phyloP scores from a whole-genome alignment of 2,797 vertebrate species.

The Margarornis squamiger region DNA sequence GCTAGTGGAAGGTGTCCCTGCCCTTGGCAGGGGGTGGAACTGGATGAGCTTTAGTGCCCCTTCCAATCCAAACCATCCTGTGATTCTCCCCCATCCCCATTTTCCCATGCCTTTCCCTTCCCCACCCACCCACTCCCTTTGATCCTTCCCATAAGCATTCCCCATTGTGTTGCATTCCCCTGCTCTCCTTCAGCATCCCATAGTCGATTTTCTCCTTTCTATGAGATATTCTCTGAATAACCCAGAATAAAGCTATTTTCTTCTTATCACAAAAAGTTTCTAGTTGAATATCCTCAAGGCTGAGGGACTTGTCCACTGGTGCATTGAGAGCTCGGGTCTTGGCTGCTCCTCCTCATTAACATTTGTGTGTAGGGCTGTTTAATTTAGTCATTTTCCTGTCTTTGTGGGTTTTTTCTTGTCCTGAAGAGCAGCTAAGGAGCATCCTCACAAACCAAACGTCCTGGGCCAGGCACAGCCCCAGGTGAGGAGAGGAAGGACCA shows the following conservation, averaged over 20 bases:
- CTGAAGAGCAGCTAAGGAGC: neutral
- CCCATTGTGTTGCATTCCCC: neutral
- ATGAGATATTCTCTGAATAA: neutral
- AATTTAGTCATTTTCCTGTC: neutral
- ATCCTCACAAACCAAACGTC: neutral
- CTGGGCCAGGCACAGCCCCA: neutral
- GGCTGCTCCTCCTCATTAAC: accelerated
- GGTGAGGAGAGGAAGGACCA: neutral
- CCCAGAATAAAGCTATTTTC: neutral
- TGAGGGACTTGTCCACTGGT: neutral
- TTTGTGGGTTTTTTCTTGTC: neutral
- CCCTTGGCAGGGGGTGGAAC: neutral
- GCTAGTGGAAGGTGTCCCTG: neutral
- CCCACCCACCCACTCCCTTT: neutral
- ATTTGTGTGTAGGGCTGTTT: neutral
- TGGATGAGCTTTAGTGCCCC: neutral
- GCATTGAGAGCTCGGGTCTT: neutral
- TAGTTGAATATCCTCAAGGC: neutral
- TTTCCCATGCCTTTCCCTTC: neutral
- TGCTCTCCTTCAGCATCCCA: neutral
- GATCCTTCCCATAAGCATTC: neutral
- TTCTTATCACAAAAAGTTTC: neutral
- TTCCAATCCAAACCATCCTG: neutral
- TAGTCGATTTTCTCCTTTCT: neutral
- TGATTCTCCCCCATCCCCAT: neutral